These are phyloP conservation scores for Hippocampus kuda DNA, from an alignment of 2,797 vertebrate genomes.

Conservation along the genomic window DNA sequence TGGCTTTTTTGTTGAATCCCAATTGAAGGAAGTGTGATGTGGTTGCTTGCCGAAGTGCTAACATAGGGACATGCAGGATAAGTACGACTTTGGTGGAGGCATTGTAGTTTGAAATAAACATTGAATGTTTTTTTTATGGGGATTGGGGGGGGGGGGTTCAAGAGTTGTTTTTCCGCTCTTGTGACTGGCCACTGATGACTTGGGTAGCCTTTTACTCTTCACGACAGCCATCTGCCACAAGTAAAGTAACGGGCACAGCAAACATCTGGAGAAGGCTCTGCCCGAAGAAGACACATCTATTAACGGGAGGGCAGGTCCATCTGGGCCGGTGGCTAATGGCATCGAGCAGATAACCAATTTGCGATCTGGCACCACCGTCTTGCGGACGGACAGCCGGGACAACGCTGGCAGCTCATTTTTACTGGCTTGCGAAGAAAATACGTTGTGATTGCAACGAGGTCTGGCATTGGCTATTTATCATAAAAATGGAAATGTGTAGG, in stretches of 20 bases:
- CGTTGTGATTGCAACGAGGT: conserved; percentile 5
- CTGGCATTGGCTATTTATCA: conserved; percentile 33
- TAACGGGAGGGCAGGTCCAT: conserved; percentile 43
- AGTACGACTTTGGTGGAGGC: no score
- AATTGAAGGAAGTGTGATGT: no score
- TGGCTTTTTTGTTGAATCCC: no score
- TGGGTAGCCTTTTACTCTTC: conserved; percentile 46
- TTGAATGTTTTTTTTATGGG: neutral
- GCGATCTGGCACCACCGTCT: conserved; percentile 33
- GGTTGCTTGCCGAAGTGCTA: no score
- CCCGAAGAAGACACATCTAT: conserved; percentile 42
- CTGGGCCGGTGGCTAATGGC: conserved; percentile 38
- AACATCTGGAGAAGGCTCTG: conserved; percentile 56
- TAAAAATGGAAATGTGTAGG: conserved; percentile 43
- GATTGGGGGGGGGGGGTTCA: conserved; percentile 11
- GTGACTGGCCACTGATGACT: conserved; percentile 36
- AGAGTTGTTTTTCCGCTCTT: conserved; percentile 43
- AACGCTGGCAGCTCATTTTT: neutral
- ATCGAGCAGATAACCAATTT: conserved; percentile 42
- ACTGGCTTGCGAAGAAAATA: neutral
- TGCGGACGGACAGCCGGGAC: neutral
- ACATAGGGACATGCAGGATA: no score
- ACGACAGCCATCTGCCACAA: conserved; percentile 51
- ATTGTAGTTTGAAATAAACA: no score
- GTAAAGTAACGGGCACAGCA: conserved; percentile 45